A percentile compares a stretch with the other conserved stretches of the same genome.
phyloP scores from a whole-genome alignment of 2,797 vertebrate species.

The Xyrichtys novacula region DNA sequence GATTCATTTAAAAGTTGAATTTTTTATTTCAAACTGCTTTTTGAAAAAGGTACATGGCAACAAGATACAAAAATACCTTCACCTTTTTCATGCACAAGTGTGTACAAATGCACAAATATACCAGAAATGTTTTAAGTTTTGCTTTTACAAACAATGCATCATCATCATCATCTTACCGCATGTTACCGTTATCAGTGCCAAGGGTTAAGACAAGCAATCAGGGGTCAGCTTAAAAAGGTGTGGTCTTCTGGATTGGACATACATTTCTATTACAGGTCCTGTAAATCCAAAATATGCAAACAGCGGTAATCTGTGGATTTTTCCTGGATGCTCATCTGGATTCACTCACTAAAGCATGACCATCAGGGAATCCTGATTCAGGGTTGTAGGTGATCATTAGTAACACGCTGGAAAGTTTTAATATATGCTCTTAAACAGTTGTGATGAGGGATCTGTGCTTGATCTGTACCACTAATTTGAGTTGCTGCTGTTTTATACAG shows the following conservation, averaged over 20 bases:
- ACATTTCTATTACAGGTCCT: constrained; percentile 24
- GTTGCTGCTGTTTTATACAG: neutral
- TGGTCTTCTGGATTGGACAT: constrained; percentile 12
- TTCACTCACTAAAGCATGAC: constrained; percentile 7
- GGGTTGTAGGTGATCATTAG: constrained; percentile 5
- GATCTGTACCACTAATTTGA: neutral
- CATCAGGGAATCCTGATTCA: constrained; percentile 10
- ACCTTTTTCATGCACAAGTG: constrained; percentile 46
- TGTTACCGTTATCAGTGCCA: constrained; percentile 42
- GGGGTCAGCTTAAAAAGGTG: constrained; percentile 1
- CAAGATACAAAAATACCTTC: constrained; percentile 63
- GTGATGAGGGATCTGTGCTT: constrained; percentile 11
- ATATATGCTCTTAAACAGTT: neutral
- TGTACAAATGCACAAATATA: constrained; percentile 38
- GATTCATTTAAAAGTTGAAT: constrained; percentile 47
- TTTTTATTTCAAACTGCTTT: constrained; percentile 77
- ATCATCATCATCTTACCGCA: constrained; percentile 34
- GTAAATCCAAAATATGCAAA: constrained; percentile 7
- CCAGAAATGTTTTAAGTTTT: constrained; percentile 37
- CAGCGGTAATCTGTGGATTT: constrained; percentile 28
- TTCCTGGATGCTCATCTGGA: neutral
- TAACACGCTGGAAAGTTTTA: constrained; percentile 22
- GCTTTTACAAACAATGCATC: constrained; percentile 54
- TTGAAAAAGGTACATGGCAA: constrained; percentile 69
- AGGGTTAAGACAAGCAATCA: constrained; percentile 40